A percentile compares a stretch with the other conserved stretches of the same genome.
Evolutionary conservation across 2,888 invertebrate species (phyloP).

Genomic region (Catocala nupta): DNA sequence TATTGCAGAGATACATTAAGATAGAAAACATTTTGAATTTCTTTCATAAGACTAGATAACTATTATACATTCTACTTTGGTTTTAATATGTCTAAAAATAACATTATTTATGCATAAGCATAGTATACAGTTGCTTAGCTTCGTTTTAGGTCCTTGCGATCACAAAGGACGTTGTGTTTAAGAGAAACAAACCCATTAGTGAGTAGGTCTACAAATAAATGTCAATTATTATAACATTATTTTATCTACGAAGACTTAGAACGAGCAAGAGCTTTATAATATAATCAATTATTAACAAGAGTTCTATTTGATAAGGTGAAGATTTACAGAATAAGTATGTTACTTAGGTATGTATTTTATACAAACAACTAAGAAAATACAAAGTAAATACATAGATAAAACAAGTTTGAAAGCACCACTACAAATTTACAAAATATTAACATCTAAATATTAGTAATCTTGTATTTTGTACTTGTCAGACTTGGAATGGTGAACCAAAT

Average conservation of each 20-base stretch:
- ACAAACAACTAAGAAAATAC: slow-evolving; percentile 4
- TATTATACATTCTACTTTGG: slow-evolving; percentile 67
- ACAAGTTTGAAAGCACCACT: slow-evolving; percentile 49
- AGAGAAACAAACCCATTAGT: background rate
- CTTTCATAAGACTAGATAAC: slow-evolving; percentile 52
- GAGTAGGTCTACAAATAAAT: background rate
- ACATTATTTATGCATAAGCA: slow-evolving; percentile 33
- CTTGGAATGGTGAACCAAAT: slow-evolving; percentile 57
- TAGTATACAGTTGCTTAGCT: slow-evolving; percentile 30
- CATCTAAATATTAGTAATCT: slow-evolving; percentile 41
- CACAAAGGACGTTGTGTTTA: slow-evolving; percentile 3
- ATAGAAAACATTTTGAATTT: slow-evolving; percentile 21
- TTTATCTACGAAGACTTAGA: background rate
- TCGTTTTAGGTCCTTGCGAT: slow-evolving; percentile 1
- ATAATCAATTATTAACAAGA: background rate
- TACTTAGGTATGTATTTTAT: slow-evolving; percentile 4
- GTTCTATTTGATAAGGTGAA: background rate
- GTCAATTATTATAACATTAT: background rate
- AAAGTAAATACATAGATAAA: slow-evolving; percentile 7
- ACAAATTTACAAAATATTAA: slow-evolving; percentile 45
- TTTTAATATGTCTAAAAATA: slow-evolving; percentile 50
- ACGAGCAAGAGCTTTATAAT: background rate
- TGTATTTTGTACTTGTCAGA: slow-evolving; percentile 68
- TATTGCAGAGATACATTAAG: background rate
- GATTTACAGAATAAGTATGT: background rate